Conservation (phyloP, 2,797 vertebrate species). For the Siniperca undulata region DNA sequence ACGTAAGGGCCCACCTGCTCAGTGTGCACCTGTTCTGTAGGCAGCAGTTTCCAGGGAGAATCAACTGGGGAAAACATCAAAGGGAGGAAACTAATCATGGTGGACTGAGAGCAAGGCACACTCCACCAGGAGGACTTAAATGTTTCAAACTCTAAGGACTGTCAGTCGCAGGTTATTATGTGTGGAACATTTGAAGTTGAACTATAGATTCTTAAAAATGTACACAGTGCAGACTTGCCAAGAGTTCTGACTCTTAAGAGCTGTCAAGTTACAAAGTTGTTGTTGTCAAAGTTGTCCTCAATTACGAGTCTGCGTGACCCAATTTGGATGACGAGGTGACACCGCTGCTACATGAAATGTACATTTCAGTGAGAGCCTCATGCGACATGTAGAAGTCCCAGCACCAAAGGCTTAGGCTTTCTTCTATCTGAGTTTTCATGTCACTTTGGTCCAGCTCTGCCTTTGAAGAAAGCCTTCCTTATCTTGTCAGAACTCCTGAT, state of each 20-base stretch:
- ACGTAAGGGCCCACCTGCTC: constrained; percentile 71
- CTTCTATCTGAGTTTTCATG: constrained; percentile 56
- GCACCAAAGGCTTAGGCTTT: constrained; percentile 35
- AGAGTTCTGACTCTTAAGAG: constrained; percentile 33
- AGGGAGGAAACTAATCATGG: constrained; percentile 70
- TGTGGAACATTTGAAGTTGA: constrained; percentile 34
- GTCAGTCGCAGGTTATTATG: constrained; percentile 37
- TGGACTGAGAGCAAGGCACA: constrained; percentile 53
- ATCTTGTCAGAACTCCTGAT: constrained; percentile 83
- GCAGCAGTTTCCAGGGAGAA: constrained; percentile 66
- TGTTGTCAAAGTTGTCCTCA: constrained; percentile 15
- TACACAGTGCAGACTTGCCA: neutral
- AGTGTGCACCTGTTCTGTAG: constrained; percentile 69
- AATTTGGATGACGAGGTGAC: constrained; percentile 68
- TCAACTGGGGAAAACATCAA: constrained; percentile 67
- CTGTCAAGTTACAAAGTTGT: constrained; percentile 49
- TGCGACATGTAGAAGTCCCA: constrained; percentile 51
- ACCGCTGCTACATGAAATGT: constrained; percentile 21
- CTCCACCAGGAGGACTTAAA: constrained; percentile 50
- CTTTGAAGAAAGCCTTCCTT: constrained; percentile 79
- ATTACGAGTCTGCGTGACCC: constrained; percentile 57
- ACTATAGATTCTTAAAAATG: constrained; percentile 39
- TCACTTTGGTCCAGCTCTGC: constrained; percentile 62
- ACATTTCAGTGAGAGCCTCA: constrained; percentile 34
- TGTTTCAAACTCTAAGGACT: constrained; percentile 48